These are phyloP conservation scores for Bombus soroeensis DNA, from an alignment of 1,140 invertebrate species.

Conservation along the genomic window DNA sequence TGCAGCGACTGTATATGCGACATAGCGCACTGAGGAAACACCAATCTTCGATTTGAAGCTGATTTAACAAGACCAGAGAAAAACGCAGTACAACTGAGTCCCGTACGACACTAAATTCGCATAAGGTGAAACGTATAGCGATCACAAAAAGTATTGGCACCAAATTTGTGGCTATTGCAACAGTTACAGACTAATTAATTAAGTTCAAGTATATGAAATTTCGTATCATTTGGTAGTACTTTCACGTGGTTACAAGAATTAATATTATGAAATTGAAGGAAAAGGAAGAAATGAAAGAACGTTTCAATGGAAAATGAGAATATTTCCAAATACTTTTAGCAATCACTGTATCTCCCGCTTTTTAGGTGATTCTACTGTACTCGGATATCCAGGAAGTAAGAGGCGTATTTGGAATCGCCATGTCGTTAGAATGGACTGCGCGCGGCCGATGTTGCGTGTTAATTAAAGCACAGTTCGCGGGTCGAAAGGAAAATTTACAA, in stretches of 20 bases:
- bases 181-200: too few species aligned
- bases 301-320: neutral
- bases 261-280: neutral
- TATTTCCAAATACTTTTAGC: neutral
- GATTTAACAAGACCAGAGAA: neutral
- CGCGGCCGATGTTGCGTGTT: constrained; percentile 1
- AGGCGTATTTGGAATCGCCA: neutral
- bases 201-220: too few species aligned
- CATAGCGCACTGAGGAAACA: neutral
- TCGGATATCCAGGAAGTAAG: neutral
- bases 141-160: rapidly evolving
- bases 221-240: too few species aligned
- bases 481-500: constrained; percentile 41
- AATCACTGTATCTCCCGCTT: neutral
- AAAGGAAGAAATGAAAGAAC: too few species aligned
- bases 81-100: neutral
- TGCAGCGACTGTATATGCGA: neutral
- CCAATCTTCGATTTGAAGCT: neutral
- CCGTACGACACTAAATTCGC: too few species aligned
- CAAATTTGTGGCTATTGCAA: neutral
- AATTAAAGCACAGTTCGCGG: constrained; percentile 15
- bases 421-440: neutral
- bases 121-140: neutral
- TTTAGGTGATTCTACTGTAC: neutral
- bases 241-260: neutral